A percentile compares a stretch with the other conserved stretches of the same genome.
phyloP scores from a whole-genome alignment of 2,113 vertebrate genomes.

The Anser cygnoides region DNA sequence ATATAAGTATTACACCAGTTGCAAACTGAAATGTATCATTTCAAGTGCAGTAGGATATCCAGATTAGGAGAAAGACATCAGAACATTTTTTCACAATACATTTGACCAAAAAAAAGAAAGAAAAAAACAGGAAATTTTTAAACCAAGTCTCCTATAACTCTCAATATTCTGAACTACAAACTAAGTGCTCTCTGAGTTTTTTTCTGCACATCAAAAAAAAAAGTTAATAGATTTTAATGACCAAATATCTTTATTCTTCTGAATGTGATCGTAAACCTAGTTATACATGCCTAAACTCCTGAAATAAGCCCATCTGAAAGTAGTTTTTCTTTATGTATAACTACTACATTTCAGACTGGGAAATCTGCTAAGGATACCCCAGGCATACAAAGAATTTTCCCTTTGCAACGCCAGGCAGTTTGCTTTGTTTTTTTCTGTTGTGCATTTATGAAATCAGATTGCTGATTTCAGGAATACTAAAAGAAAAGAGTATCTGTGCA shows the following conservation, averaged over 20 bases:
- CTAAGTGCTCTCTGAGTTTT: neutral
- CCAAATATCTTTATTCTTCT: neutral
- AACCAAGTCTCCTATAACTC: neutral
- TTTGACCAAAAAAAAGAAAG: neutral
- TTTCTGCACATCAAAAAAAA: neutral
- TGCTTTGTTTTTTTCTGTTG: neutral
- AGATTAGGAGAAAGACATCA: neutral
- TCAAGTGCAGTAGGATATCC: neutral
- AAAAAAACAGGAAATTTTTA: neutral
- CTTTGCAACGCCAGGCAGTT: neutral
- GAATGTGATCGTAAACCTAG: neutral
- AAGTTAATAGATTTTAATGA: neutral
- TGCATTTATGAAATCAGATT: neutral
- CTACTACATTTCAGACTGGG: neutral
- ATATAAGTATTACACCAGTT: neutral
- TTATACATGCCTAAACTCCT: neutral
- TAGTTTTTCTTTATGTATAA: neutral
- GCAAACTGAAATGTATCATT: neutral
- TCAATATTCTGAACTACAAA: neutral
- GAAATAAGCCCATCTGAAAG: neutral
- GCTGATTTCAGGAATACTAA: neutral
- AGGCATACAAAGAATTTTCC: neutral
- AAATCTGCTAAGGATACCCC: neutral
- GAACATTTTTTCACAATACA: neutral
- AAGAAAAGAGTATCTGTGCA: neutral